These are phyloP conservation scores for Vulpes lagopus DNA, from an alignment of 2,113 vertebrate genomes.

Conservation along the genomic window DNA sequence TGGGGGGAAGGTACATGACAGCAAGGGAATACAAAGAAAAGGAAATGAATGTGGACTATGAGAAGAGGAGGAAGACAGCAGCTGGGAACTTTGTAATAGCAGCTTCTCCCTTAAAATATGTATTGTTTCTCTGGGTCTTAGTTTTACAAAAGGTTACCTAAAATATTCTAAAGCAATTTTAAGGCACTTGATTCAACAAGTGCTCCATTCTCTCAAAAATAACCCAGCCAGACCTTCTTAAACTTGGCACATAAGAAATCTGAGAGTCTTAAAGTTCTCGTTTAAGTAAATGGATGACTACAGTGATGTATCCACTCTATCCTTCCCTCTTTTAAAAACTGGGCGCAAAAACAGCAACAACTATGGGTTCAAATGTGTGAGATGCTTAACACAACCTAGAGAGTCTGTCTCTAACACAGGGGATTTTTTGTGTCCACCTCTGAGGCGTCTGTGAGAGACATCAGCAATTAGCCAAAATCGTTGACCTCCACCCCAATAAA, in stretches of 20 bases:
- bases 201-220: neutral
- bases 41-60: neutral
- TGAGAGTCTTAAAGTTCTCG: neutral
- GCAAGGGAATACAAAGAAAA: neutral
- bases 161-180: neutral
- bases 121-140: neutral
- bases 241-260: neutral
- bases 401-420: neutral
- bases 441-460: neutral
- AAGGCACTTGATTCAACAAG: neutral
- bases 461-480: neutral
- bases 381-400: neutral
- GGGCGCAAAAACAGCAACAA: neutral
- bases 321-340: neutral
- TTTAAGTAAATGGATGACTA: neutral
- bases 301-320: neutral
- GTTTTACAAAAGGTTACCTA: neutral
- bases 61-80: neutral
- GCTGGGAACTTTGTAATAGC: neutral
- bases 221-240: neutral
- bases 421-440: neutral
- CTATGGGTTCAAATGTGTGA: neutral
- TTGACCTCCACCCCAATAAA: neutral
- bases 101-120: neutral
- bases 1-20: neutral